phyloP scores from a whole-genome alignment of 2,113 vertebrate genomes.

The Phoenicopterus ruber region DNA sequence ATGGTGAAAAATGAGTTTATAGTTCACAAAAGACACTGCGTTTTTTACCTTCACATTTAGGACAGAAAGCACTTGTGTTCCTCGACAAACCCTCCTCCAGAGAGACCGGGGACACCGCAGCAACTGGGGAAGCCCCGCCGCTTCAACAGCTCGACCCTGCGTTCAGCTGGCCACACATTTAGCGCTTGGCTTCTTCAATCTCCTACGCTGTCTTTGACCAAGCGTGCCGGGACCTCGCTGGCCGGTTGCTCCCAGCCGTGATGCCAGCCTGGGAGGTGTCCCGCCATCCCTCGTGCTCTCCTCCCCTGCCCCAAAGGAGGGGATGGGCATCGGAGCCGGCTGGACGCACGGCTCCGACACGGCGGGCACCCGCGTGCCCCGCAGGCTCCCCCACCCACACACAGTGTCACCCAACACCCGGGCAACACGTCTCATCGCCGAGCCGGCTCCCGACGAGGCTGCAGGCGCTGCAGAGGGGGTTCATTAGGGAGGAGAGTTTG shows the following conservation, averaged over 20 bases:
- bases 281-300: neutral
- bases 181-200: neutral
- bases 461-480: neutral
- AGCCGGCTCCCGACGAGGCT: neutral
- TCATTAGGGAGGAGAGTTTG: neutral
- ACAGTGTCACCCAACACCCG: accelerated
- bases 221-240: neutral
- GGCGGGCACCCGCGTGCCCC: accelerated
- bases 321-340: accelerated
- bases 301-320: neutral
- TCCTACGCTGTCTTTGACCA: accelerated
- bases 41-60: neutral
- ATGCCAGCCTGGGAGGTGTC: neutral
- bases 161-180: accelerated
- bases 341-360: accelerated
- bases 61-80: neutral
- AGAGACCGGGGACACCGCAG: neutral
- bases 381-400: neutral
- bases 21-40: neutral
- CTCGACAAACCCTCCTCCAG: neutral
- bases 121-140: neutral
- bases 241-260: neutral
- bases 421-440: accelerated
- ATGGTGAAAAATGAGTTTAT: neutral
- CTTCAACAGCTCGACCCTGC: too few relatives aligned